Evolutionary conservation across 2,888 invertebrate genomes (phyloP), one percentile per base, ranked within the genome.

Genomic region (Tyria jacobaeae): DNA sequence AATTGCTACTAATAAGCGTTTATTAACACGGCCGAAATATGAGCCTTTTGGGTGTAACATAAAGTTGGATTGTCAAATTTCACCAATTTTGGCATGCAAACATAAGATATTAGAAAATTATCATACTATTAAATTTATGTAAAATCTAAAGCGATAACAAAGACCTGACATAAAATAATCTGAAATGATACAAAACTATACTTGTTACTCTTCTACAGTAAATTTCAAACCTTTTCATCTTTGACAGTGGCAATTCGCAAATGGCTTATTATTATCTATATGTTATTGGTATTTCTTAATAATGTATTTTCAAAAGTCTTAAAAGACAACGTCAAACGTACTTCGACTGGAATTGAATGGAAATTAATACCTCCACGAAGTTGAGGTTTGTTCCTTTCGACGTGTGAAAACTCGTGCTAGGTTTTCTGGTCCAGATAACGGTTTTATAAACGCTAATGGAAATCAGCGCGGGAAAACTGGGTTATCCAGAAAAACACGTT

Each of bases 401-500:
- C 12, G 35, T 12, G 35, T 35, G 35, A 35, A 35, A 35, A 35
- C 10, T 35, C 10, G 1, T 37, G 17, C 14, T n/a, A 51, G 62
- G 44, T 47, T 58, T 50, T 65, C 57, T 63, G 53, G 68, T 75
- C 57, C 71, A 64, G 48, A 47, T 73, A 73, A 55, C 74, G 64
- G 74, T 66, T 68, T 12, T 64, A 49, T 62, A 47, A 44, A 58
- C 62, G 57, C 60, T 59, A 57, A 68, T 48, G 44, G 66, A 59
- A 68, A 69, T 54, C 66, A 60, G 66, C 60, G 47, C 48, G 59
- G 61, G 57, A 58, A 56, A 59, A 24, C 58, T 60, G 62, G 68
- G 52, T 53, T 64, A 66, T 66, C 69, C 59, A 71, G 71, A 69
- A 69, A 66, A 74, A 69, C 74, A 35, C 48, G 71, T 64, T 41